phyloP scores from a whole-genome alignment of 2,113 vertebrate species.

The Apaloderma vittatum region DNA sequence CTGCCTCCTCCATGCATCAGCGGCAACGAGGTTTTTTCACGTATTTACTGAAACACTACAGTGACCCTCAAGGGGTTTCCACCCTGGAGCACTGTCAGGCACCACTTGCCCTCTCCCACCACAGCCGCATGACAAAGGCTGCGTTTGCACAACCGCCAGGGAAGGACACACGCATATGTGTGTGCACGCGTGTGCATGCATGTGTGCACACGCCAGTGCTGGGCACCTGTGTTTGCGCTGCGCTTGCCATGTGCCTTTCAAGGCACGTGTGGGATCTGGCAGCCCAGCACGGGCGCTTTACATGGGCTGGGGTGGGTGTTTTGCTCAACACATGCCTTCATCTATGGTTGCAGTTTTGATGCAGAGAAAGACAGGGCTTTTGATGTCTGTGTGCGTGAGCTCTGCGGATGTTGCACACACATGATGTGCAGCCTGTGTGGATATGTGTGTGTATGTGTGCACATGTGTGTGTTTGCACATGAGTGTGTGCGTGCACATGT shows the following conservation, averaged over 20 bases:
- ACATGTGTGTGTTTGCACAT: background rate
- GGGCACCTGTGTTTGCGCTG: background rate
- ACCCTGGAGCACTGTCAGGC: rapidly evolving
- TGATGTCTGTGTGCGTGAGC: background rate
- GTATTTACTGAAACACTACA: background rate
- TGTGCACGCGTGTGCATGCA: rapidly evolving
- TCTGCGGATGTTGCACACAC: background rate
- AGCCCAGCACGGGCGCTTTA: background rate
- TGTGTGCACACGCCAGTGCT: rapidly evolving
- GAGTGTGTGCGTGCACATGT: background rate
- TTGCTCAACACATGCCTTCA: slow-evolving; percentile 27
- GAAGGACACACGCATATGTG: rapidly evolving
- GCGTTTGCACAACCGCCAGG: rapidly evolving
- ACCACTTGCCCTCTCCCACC: background rate
- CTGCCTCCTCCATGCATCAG: background rate
- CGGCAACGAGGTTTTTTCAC: background rate
- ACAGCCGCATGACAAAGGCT: rapidly evolving
- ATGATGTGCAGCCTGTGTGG: background rate
- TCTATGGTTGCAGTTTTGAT: background rate
- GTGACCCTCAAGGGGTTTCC: background rate
- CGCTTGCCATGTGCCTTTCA: background rate
- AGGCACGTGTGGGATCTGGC: slow-evolving; percentile 42
- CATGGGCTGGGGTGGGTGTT: slow-evolving; percentile 37
- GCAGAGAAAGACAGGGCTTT: background rate
- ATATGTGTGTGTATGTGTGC: background rate